Evolutionary conservation across 2,113 vertebrate species (phyloP), one percentile per base, ranked within the genome.

Genomic region (Brachionichthys hirsutus): DNA sequence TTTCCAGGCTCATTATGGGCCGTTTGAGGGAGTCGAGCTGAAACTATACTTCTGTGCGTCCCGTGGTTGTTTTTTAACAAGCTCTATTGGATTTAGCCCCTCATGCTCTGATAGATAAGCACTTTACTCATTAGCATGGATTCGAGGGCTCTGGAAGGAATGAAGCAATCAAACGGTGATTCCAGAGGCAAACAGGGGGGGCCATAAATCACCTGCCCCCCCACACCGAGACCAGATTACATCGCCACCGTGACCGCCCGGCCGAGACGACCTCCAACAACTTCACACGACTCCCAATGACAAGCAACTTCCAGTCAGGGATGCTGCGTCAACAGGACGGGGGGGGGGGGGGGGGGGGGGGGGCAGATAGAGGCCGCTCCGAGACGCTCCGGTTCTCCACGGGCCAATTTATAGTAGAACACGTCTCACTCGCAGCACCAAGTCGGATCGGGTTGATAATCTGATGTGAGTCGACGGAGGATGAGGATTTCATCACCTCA

Each of bases 161-260:
- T 75, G 80, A 80, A 82, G 80, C 81, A 85, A 87, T 87, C 83
- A 85, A 78, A 81, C 6, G 14, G 67, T 82, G 78, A 87, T 84
- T 77, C 81, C 77, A 69, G 69, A 81, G 70, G 85, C 77, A 81
- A 83, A 84, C 81, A 85, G 38, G 1, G 50, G 50, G 54, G 55
- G 54, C 69, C 73, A 85, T 84, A 75, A 86, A 83, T 89, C 82
- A 83, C 74, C 62, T 18, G 57, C 65, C 61, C 67, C 84, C 67
- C 58, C 38, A 46, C 40, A 52, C 49, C 45, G 43, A 68, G 56
- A 52, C 18, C 66, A 69, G 84, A 86, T 88, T 74, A 77, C 42
- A 75, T 73, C 47, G 24, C 16, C 43, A 67, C 57, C 38, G 47
- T 55, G 73, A 81, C 75, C 36, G 55, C 70, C 73, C 73, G 54